Conservation (phyloP, 2,888 invertebrate species). For the Pandemis heparana region DNA sequence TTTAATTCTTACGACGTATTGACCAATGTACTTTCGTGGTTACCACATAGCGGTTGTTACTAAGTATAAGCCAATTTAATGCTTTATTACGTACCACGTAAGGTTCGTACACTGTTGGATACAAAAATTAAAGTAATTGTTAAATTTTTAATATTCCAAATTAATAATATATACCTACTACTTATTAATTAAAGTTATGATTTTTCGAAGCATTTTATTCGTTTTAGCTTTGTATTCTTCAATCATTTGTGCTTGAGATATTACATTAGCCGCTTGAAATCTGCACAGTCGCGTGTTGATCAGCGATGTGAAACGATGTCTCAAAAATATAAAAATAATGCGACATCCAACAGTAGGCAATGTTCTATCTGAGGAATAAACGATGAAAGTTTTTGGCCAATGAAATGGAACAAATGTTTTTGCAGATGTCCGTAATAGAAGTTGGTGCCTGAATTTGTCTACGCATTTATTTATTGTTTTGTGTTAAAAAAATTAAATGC, state of each 20-base stretch:
- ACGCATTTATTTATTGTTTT: conserved; percentile 44
- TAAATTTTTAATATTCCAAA: conserved; percentile 17
- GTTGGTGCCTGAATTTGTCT: conserved; percentile 32
- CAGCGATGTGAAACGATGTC: too few relatives aligned
- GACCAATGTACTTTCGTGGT: conserved; percentile 2
- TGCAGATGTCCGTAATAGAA: conserved; percentile 5
- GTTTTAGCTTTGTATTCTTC: not conserved
- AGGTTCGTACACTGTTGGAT: conserved; percentile 18
- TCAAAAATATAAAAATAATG: too few relatives aligned
- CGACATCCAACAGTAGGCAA: too few relatives aligned
- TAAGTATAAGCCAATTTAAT: conserved; percentile 13
- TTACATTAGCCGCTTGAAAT: too few relatives aligned
- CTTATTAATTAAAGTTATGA: not conserved
- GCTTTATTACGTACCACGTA: conserved; percentile 1
- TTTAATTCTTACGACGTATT: not conserved
- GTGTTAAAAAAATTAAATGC: conserved; percentile 36
- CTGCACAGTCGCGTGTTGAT: too few relatives aligned
- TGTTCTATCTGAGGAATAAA: too few relatives aligned
- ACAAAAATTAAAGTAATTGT: conserved; percentile 9
- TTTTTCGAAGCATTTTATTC: not conserved
- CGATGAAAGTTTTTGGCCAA: not conserved
- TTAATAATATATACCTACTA: not conserved
- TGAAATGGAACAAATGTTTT: not conserved
- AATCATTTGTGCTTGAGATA: too few relatives aligned
- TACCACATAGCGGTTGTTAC: conserved; percentile 15